These are phyloP conservation scores for Atherinosoma microstoma DNA, from an alignment of 2,797 vertebrate species.

Conservation along the genomic window DNA sequence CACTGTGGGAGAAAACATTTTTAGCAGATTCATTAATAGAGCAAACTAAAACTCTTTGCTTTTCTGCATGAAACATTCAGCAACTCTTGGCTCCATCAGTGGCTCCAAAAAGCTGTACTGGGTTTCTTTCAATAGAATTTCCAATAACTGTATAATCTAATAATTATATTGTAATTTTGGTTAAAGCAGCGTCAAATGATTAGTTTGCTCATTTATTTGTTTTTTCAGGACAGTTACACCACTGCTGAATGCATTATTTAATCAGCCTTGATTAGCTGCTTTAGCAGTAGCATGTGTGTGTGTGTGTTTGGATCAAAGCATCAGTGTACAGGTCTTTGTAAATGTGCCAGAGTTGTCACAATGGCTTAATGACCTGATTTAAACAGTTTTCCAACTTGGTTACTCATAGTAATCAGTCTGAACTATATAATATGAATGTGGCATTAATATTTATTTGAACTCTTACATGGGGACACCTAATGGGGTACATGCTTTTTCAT, in stretches of 20 bases:
- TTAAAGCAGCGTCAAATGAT: neutral
- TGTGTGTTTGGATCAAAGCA: neutral
- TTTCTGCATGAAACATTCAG: slow-evolving; percentile 16
- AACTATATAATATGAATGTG: neutral
- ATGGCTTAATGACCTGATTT: neutral
- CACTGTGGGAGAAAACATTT: slow-evolving; percentile 7
- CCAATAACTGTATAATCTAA: neutral
- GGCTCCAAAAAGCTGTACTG: slow-evolving; percentile 1
- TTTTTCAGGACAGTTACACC: neutral
- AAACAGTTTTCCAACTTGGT: slow-evolving; percentile 1
- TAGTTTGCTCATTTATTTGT: slow-evolving; percentile 8
- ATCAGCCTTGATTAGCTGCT: neutral
- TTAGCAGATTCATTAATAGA: slow-evolving; percentile 10
- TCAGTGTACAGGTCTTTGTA: neutral
- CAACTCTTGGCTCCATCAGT: neutral
- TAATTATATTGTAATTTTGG: neutral
- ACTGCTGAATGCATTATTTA: slow-evolving; percentile 6
- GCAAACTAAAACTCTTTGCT: slow-evolving; percentile 10
- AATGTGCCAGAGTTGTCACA: neutral
- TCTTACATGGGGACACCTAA: too few relatives aligned
- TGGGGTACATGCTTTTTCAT: too few relatives aligned
- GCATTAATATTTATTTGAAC: neutral
- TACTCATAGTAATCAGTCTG: neutral
- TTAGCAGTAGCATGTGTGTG: neutral
- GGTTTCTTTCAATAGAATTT: neutral